Evolutionary conservation across 2,888 invertebrate genomes (phyloP).

Genomic region (Aplocera efformata): DNA sequence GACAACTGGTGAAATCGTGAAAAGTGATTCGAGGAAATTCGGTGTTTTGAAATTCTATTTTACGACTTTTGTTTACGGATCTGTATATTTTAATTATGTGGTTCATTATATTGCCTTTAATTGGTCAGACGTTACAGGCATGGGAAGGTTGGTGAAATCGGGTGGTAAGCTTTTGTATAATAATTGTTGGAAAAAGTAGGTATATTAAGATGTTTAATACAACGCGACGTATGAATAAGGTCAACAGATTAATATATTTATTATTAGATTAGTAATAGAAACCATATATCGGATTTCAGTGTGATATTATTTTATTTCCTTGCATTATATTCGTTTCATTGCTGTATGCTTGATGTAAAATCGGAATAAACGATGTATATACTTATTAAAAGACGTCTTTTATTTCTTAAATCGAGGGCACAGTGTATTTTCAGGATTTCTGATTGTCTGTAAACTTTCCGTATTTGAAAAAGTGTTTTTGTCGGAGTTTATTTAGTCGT

Average conservation of each 20-base stretch:
- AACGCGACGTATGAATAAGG: too few species aligned
- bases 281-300: constrained; percentile 67
- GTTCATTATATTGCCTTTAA: too few species aligned
- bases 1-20: too few species aligned
- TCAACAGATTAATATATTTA: constrained; percentile 20
- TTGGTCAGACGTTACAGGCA: too few species aligned
- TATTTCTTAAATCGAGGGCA: constrained; percentile 12
- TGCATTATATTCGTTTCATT: constrained; percentile 39
- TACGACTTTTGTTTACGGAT: too few species aligned
- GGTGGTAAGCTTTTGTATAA: too few species aligned
- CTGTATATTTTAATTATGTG: too few species aligned
- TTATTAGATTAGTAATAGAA: constrained; percentile 18
- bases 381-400: constrained; percentile 18
- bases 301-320: constrained; percentile 65
- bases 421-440: constrained; percentile 9
- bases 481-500: constrained; percentile 43
- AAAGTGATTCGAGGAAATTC: too few species aligned
- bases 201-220: too few species aligned
- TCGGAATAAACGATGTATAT: constrained; percentile 51
- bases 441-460: constrained; percentile 4
- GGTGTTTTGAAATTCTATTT: too few species aligned
- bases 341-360: constrained; percentile 49
- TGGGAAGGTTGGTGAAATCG: too few species aligned
- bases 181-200: too few species aligned
- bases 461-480: constrained; percentile 25